phyloP scores from a whole-genome alignment of 2,113 vertebrate species.

The Gasterosteus nipponicus region DNA sequence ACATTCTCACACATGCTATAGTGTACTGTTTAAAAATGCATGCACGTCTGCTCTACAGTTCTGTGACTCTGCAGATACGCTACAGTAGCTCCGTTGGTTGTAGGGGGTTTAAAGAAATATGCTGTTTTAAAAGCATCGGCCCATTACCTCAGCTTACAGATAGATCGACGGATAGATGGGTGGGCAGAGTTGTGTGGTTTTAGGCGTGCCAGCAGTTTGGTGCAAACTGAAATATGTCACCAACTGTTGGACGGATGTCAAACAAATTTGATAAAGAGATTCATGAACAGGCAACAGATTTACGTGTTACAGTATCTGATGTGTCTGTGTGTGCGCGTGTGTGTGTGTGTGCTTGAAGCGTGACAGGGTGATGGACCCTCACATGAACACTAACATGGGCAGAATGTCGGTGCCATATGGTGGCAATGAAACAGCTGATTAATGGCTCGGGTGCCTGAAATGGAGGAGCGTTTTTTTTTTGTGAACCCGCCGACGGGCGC shows the following conservation, averaged over 20 bases:
- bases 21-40: slow-evolving; percentile 20
- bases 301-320: slow-evolving; percentile 3
- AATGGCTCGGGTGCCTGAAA: slow-evolving; percentile 48
- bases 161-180: background rate
- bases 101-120: slow-evolving; percentile 12
- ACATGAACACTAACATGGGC: slow-evolving; percentile 39
- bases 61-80: slow-evolving; percentile 12
- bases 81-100: slow-evolving; percentile 3
- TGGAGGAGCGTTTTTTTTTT: slow-evolving; percentile 3
- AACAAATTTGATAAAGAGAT: background rate
- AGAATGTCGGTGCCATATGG: slow-evolving; percentile 51
- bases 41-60: background rate
- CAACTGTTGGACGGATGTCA: background rate
- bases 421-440: slow-evolving; percentile 41
- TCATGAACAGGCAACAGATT: background rate
- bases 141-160: background rate
- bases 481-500: slow-evolving; percentile 33
- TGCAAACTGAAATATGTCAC: background rate
- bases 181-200: background rate
- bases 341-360: slow-evolving; percentile 13
- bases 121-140: background rate
- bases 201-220: background rate
- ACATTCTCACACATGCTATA: background rate
- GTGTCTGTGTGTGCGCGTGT: slow-evolving; percentile 4
- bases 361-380: slow-evolving; percentile 11